These are phyloP conservation scores for Indicator indicator DNA, from an alignment of 2,113 vertebrate genomes.

Conservation along the genomic window DNA sequence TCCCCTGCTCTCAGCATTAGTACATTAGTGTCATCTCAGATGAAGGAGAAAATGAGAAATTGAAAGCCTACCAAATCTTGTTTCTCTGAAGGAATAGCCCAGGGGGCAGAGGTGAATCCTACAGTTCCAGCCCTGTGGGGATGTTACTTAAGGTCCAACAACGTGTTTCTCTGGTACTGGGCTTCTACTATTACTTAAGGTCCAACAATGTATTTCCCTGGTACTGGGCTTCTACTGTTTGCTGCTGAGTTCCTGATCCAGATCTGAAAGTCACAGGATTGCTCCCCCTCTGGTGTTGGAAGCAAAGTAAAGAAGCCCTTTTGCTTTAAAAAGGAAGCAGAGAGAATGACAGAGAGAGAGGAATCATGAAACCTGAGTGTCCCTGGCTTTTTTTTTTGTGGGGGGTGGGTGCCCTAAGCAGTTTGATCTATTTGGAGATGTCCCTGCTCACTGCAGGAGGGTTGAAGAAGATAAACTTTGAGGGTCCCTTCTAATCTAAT, in stretches of 20 bases:
- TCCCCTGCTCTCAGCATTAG: neutral
- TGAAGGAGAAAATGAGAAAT: slow-evolving; percentile 9
- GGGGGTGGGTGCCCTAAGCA: too few species aligned
- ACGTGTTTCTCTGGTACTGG: neutral
- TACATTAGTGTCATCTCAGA: neutral
- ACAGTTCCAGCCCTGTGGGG: neutral
- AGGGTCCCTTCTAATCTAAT: too few species aligned
- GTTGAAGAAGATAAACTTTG: too few species aligned
- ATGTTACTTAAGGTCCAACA: neutral
- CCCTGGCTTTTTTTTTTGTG: neutral
- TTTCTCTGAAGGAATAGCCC: neutral
- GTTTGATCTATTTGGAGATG: too few species aligned
- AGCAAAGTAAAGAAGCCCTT: neutral
- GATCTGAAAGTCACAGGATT: neutral
- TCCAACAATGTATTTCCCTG: neutral
- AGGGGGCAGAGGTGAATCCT: neutral
- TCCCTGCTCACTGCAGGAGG: too few species aligned
- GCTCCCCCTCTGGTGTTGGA: neutral
- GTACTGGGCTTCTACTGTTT: neutral
- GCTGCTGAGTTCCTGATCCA: neutral
- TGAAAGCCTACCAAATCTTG: neutral
- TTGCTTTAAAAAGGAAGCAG: neutral
- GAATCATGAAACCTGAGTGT: neutral
- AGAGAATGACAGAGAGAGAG: neutral
- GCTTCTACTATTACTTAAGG: neutral